Percentiles rank a stretch among this genome's conserved stretches.
phyloP scores from a whole-genome alignment of 2,888 invertebrate genomes.

The Plemyria rubiginata region DNA sequence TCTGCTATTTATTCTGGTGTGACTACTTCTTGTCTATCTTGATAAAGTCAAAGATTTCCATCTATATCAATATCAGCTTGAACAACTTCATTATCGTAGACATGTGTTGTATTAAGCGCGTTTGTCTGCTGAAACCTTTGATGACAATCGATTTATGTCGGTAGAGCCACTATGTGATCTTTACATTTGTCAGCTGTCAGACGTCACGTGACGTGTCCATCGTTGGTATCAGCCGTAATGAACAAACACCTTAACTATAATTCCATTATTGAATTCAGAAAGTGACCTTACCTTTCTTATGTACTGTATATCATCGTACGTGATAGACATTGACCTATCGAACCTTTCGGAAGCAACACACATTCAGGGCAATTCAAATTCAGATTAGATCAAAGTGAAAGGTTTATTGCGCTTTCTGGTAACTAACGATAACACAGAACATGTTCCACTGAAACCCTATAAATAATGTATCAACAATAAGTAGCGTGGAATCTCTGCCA shows the following conservation, averaged over 20 bases:
- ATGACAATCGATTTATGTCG: background rate
- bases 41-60: conserved; percentile 58
- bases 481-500: conserved; percentile 16
- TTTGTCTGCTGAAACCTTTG: background rate
- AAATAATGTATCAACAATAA: conserved; percentile 30
- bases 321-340: conserved; percentile 56
- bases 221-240: background rate
- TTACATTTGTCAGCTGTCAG: background rate
- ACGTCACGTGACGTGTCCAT: background rate
- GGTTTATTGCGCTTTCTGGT: conserved; percentile 43
- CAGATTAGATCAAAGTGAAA: conserved; percentile 57
- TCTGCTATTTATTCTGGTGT: conserved; percentile 58
- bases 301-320: conserved; percentile 39
- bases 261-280: conserved; percentile 25
- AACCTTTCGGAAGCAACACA: conserved; percentile 56
- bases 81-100: conserved; percentile 25
- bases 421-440: conserved; percentile 37
- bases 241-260: conserved; percentile 1
- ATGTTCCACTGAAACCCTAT: conserved; percentile 27
- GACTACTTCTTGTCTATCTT: conserved; percentile 58
- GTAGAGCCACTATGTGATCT: background rate
- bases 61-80: conserved; percentile 35
- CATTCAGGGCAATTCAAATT: conserved; percentile 42
- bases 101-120: conserved; percentile 4
- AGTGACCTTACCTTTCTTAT: conserved; percentile 39